These are phyloP conservation scores for Silurus aristotelis DNA, from an alignment of 2,797 vertebrate genomes.

Conservation along the genomic window DNA sequence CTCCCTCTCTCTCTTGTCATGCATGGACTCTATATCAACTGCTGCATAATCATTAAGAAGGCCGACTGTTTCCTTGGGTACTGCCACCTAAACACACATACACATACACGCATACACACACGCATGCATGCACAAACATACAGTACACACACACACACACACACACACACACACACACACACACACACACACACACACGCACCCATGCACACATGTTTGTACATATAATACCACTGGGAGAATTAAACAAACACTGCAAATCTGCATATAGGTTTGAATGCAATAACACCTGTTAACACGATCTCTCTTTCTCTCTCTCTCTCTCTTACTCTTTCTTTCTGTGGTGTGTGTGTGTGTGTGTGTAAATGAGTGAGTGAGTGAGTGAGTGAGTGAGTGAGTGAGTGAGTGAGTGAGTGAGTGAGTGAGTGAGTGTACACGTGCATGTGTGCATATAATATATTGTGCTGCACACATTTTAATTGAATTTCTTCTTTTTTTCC, in stretches of 20 bases:
- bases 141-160: slow-evolving; percentile 12
- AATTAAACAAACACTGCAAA: slow-evolving; percentile 24
- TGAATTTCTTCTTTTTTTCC: background rate
- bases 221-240: slow-evolving; percentile 37
- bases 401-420: slow-evolving; percentile 5
- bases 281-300: slow-evolving; percentile 29
- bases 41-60: slow-evolving; percentile 38
- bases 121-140: background rate
- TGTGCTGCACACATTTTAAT: slow-evolving; percentile 44
- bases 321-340: no score
- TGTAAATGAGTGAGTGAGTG: slow-evolving; percentile 27
- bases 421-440: slow-evolving; percentile 13
- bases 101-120: background rate
- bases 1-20: slow-evolving; percentile 17
- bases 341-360: background rate
- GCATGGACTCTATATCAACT: slow-evolving; percentile 27
- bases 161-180: slow-evolving; percentile 7
- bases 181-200: background rate
- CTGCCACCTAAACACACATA: background rate
- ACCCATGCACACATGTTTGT: slow-evolving; percentile 22
- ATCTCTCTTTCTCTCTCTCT: background rate
- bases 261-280: slow-evolving; percentile 22
- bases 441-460: slow-evolving; percentile 37
- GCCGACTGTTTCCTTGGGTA: slow-evolving; percentile 37
- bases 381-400: slow-evolving; percentile 26